A percentile compares a stretch with the other conserved stretches of the same genome.
Evolutionary conservation across 37 sponge, comb jelly and placozoan species (phyloP).

Genomic region (Hexactinellida sp.): DNA sequence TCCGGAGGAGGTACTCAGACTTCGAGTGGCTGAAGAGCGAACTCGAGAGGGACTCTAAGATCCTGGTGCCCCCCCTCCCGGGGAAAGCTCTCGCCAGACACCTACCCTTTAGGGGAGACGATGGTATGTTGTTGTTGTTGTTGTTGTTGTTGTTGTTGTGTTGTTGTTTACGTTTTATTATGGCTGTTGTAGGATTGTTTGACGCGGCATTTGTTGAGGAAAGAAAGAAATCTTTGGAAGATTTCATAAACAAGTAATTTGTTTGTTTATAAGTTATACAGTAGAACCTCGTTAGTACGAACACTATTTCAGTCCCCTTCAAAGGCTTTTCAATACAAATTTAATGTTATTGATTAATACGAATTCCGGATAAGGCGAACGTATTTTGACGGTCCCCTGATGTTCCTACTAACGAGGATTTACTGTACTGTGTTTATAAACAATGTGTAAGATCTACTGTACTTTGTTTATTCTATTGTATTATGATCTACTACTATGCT

Average conservation of each 20-base stretch:
- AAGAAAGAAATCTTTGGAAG: constrained; percentile 69
- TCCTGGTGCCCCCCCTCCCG: constrained; percentile 87
- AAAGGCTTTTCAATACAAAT: too few relatives aligned
- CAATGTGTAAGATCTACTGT: not conserved
- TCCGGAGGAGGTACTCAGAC: constrained; percentile 88
- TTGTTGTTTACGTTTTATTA: too few relatives aligned
- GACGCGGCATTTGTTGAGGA: constrained; percentile 94
- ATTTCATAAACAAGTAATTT: constrained; percentile 86
- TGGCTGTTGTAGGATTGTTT: constrained; percentile 56
- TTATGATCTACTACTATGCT: too few relatives aligned
- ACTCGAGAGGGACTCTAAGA: constrained; percentile 94
- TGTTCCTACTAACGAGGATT: too few relatives aligned
- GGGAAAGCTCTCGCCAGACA: constrained; percentile 87
- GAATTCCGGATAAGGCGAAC: too few relatives aligned
- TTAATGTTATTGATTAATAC: too few relatives aligned
- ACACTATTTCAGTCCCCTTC: too few relatives aligned
- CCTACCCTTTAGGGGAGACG: constrained; percentile 92
- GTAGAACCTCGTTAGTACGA: too few relatives aligned
- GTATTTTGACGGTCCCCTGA: too few relatives aligned
- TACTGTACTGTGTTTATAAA: too few relatives aligned
- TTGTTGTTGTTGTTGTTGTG: not conserved
- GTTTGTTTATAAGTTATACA: not conserved
- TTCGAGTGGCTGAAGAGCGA: constrained; percentile 97
- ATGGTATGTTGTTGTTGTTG: constrained; percentile 45
- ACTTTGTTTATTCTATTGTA: too few relatives aligned